Conservation (phyloP, 2,888 invertebrate genomes). For the Hemithea aestivaria region DNA sequence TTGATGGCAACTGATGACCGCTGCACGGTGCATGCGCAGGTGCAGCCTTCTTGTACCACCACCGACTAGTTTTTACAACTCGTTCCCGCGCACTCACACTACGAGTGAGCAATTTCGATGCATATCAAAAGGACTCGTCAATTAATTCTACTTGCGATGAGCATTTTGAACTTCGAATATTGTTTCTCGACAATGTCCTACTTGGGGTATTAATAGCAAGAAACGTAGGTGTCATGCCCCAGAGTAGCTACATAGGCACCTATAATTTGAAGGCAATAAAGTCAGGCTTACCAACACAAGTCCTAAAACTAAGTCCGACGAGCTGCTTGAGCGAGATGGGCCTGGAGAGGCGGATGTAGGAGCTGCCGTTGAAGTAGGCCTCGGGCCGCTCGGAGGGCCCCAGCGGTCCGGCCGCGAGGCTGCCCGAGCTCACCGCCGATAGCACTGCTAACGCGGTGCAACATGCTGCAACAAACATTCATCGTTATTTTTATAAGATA, state of each 20-base stretch:
- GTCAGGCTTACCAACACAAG: constrained; percentile 88
- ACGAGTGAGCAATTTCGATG: constrained; percentile 1
- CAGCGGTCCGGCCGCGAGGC: constrained; percentile 49
- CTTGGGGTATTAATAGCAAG: too few species aligned
- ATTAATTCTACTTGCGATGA: background rate
- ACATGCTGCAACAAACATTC: constrained; percentile 34
- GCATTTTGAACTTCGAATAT: too few species aligned
- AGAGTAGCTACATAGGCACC: too few species aligned
- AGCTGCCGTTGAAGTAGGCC: constrained; percentile 91
- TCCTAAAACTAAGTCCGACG: constrained; percentile 89
- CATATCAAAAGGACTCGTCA: background rate
- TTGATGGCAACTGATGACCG: constrained; percentile 18
- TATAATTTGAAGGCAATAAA: too few species aligned
- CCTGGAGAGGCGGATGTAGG: constrained; percentile 84
- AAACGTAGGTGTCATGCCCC: too few species aligned
- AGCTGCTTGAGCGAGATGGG: constrained; percentile 88
- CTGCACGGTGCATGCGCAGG: constrained; percentile 14
- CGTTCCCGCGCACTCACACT: constrained; percentile 1
- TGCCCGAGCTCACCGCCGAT: constrained; percentile 28
- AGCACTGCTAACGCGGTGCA: constrained; percentile 35
- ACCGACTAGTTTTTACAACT: constrained; percentile 5
- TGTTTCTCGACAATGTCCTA: too few species aligned
- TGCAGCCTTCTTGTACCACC: constrained; percentile 15
- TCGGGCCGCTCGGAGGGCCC: constrained; percentile 84
- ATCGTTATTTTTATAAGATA: too few species aligned